phyloP scores from a whole-genome alignment of 2,113 vertebrate genomes.

The Periophthalmodon schlosseri region DNA sequence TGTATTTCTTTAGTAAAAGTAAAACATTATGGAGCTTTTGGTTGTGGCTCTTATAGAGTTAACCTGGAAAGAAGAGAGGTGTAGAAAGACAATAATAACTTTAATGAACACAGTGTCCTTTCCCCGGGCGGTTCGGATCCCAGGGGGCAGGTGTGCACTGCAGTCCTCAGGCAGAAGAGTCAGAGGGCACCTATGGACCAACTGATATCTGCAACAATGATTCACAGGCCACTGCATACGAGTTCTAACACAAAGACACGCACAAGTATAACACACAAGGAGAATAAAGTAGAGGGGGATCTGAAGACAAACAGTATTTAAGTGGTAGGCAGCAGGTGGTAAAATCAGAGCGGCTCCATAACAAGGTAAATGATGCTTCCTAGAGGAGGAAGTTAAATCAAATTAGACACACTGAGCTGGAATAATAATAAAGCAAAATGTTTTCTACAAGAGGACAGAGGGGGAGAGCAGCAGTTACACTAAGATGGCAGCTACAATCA shows the following conservation, averaged over 20 bases:
- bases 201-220: constrained; percentile 39
- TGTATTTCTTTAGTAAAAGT: background rate
- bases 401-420: background rate
- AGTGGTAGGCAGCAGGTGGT: constrained; percentile 2
- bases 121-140: constrained; percentile 36
- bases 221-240: constrained; percentile 23
- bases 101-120: constrained; percentile 29
- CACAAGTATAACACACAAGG: background rate
- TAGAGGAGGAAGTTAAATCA: constrained; percentile 3
- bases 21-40: background rate
- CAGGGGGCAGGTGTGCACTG: constrained; percentile 37
- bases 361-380: background rate
- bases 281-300: background rate
- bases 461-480: constrained; percentile 17
- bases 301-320: constrained; percentile 18
- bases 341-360: constrained; percentile 8
- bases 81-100: constrained; percentile 16
- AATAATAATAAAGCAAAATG: background rate
- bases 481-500: constrained; percentile 17
- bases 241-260: constrained; percentile 6
- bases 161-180: constrained; percentile 12
- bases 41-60: background rate
- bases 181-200: constrained; percentile 33
- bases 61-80: background rate
- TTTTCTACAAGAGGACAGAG: constrained; percentile 16